Conservation (phyloP, 53 echinoderm and acorn worm species). For the Henricia sp. region DNA sequence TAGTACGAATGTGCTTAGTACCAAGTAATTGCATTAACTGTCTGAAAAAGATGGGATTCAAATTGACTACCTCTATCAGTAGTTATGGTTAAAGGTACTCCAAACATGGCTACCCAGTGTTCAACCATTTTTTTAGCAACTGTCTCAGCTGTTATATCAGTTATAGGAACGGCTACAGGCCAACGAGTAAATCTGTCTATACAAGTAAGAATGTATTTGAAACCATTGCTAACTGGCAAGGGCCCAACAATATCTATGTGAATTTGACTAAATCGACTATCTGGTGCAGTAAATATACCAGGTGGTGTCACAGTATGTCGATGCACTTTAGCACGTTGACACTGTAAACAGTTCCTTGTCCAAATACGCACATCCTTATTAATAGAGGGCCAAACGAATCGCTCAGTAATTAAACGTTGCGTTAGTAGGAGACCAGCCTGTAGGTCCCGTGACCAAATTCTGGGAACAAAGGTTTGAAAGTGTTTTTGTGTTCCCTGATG, state of each 20-base stretch:
- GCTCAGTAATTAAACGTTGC: constrained; percentile 21
- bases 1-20: too few species aligned
- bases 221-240: constrained; percentile 58
- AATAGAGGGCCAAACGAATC: constrained; percentile 58
- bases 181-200: constrained; percentile 46
- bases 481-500: too few species aligned
- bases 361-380: constrained; percentile 31
- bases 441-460: too few species aligned
- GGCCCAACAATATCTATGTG: constrained; percentile 71
- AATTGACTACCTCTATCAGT: constrained; percentile 66
- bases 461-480: too few species aligned
- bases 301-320: constrained; percentile 47
- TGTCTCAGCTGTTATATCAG: constrained; percentile 52
- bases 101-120: constrained; percentile 48
- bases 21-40: too few species aligned
- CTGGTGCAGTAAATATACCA: constrained; percentile 42
- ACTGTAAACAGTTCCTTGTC: constrained; percentile 33
- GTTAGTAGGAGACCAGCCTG: constrained; percentile 59
- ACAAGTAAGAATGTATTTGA: constrained; percentile 38
- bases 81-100: constrained; percentile 36
- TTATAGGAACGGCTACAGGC: constrained; percentile 42
- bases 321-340: constrained; percentile 54
- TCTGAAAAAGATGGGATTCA: too few species aligned
- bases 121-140: constrained; percentile 35
- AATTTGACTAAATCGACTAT: constrained; percentile 54